phyloP scores from a whole-genome alignment of 2,888 invertebrate species.

The Sarcophaga rosellei region DNA sequence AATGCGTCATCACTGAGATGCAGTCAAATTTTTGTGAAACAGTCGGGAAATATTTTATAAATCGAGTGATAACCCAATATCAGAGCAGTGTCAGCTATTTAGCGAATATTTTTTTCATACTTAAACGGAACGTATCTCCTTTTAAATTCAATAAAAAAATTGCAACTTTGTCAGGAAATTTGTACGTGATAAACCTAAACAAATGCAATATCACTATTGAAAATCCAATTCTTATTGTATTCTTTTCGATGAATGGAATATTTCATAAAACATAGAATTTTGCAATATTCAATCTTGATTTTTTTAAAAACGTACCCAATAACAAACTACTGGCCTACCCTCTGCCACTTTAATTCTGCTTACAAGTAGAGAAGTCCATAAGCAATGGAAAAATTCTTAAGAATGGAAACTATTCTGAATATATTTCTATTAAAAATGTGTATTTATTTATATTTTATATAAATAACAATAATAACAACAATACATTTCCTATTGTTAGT shows the following conservation, averaged over 20 bases:
- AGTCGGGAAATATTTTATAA: no score
- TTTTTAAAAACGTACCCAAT: not conserved
- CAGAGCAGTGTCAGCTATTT: no score
- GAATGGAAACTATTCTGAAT: not conserved
- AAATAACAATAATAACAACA: slow-evolving; percentile 6
- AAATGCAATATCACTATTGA: no score
- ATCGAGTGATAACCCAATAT: no score
- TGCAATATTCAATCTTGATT: not conserved
- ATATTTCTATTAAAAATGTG: slow-evolving; percentile 30
- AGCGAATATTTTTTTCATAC: no score
- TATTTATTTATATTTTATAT: not conserved
- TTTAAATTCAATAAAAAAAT: no score
- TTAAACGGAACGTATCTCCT: no score
- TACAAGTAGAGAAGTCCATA: not conserved
- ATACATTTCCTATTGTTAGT: slow-evolving; percentile 42
- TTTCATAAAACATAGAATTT: slow-evolving; percentile 20
- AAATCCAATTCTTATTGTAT: not conserved
- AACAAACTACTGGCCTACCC: not conserved
- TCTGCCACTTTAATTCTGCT: not conserved
- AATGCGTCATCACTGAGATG: no score
- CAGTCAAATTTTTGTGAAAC: no score
- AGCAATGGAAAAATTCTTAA: not conserved
- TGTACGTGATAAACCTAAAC: no score
- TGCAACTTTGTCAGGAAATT: rapidly evolving
- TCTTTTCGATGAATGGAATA: not conserved